These are phyloP conservation scores for Spilarctia lutea DNA, from an alignment of 2,888 invertebrate species.

Conservation along the genomic window DNA sequence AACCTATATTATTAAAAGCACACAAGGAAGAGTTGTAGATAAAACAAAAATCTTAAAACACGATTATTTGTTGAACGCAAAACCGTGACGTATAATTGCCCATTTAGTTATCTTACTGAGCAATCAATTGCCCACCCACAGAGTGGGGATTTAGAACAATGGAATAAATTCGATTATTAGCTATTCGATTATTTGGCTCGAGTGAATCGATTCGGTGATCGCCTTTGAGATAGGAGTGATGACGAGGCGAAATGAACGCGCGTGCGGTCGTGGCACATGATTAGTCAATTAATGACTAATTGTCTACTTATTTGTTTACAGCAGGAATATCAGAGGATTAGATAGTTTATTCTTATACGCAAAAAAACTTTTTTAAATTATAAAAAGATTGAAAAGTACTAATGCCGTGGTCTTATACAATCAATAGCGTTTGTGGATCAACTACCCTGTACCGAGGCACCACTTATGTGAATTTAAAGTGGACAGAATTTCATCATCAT, in stretches of 20 bases:
- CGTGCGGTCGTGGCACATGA: constrained; percentile 64
- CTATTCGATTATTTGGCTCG: constrained; percentile 79
- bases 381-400: no score
- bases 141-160: constrained; percentile 70
- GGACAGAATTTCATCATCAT: no score
- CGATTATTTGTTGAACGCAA: constrained; percentile 57
- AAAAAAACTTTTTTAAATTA: neutral
- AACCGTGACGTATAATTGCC: constrained; percentile 70
- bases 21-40: constrained; percentile 14
- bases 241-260: constrained; percentile 64
- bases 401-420: no score
- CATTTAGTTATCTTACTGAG: constrained; percentile 64
- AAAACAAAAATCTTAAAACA: constrained; percentile 42
- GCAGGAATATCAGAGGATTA: neutral
- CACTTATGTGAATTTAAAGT: no score
- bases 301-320: constrained; percentile 36
- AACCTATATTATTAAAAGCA: neutral
- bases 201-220: constrained; percentile 75
- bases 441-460: no score
- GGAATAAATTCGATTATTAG: constrained; percentile 64
- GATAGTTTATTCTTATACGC: no score
- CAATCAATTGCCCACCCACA: constrained; percentile 73
- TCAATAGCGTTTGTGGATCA: no score
- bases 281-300: constrained; percentile 71
- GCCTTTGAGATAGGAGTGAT: constrained; percentile 72